phyloP scores from a whole-genome alignment of 1,140 invertebrate genomes.

The Drosophila ohnishii region DNA sequence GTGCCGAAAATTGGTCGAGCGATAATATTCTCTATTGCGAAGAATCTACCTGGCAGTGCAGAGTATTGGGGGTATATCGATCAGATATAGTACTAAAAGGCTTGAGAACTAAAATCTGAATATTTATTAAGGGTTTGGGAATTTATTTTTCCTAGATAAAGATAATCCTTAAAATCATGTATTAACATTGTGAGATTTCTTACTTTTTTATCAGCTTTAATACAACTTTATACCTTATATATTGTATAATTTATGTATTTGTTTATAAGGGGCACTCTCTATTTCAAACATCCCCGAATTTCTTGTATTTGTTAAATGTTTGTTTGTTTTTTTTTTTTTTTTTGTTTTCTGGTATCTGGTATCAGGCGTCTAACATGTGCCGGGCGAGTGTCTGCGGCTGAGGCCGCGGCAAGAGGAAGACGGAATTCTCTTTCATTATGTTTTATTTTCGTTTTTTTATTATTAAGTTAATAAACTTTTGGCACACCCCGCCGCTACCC shows the following conservation, averaged over 20 bases:
- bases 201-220: not conserved
- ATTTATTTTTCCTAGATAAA: not conserved
- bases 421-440: constrained; percentile 33
- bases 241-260: not conserved
- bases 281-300: constrained; percentile 10
- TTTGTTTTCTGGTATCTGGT: constrained; percentile 34
- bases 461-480: constrained; percentile 59
- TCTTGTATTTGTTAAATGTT: constrained; percentile 11
- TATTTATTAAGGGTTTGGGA: not conserved
- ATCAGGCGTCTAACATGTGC: constrained; percentile 73
- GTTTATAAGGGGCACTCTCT: not conserved
- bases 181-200: not conserved
- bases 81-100: not conserved
- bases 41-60: not conserved
- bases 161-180: not conserved
- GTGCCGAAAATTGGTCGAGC: constrained; percentile 39
- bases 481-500: constrained; percentile 16
- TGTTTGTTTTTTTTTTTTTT: constrained; percentile 20
- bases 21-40: constrained; percentile 34
- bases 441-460: constrained; percentile 16
- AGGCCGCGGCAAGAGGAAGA: constrained; percentile 37
- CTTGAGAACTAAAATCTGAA: too few relatives aligned
- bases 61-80: not conserved
- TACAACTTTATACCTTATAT: not conserved
- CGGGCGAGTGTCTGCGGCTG: constrained; percentile 61